Percentiles rank a stretch among this genome's conserved stretches.
Conservation (phyloP, 1,140 invertebrate genomes). For the Melitaea cinxia region DNA sequence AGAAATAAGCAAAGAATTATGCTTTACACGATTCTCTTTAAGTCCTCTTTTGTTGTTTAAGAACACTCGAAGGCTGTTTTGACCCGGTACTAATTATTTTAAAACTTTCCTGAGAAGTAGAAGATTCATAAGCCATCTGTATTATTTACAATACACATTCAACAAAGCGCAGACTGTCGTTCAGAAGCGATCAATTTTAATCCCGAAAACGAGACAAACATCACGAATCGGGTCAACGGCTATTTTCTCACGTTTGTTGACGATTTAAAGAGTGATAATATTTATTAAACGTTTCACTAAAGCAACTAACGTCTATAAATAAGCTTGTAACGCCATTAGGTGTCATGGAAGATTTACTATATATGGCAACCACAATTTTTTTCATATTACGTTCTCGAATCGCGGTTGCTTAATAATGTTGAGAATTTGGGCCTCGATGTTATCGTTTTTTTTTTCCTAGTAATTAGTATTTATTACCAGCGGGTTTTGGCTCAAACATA, state of each 20-base stretch:
- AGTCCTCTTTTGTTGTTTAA: slow-evolving; percentile 70
- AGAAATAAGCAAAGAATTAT: slow-evolving; percentile 58
- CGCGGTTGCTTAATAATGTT: slow-evolving; percentile 53
- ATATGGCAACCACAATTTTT: slow-evolving; percentile 69
- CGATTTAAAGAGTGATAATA: slow-evolving; percentile 79
- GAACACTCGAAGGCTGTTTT: slow-evolving; percentile 66
- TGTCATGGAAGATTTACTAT: slow-evolving; percentile 76
- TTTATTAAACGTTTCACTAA: slow-evolving; percentile 79
- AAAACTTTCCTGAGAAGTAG: slow-evolving; percentile 43
- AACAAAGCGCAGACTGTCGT: slow-evolving; percentile 70
- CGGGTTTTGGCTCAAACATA: slow-evolving; percentile 40
- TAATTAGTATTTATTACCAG: slow-evolving; percentile 79
- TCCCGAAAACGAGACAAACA: slow-evolving; percentile 76
- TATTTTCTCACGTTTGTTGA: slow-evolving; percentile 80
- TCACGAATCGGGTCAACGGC: slow-evolving; percentile 78
- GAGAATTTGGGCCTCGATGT: slow-evolving; percentile 69
- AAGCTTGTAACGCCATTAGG: slow-evolving; percentile 69
- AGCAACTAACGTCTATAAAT: slow-evolving; percentile 72
- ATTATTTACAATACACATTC: slow-evolving; percentile 72
- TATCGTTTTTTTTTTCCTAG: slow-evolving; percentile 76
- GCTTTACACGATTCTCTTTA: slow-evolving; percentile 44
- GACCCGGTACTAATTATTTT: slow-evolving; percentile 67
- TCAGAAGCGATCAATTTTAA: slow-evolving; percentile 72
- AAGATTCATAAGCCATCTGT: slow-evolving; percentile 61
- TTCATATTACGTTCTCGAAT: slow-evolving; percentile 36